phyloP scores from a whole-genome alignment of 2,888 invertebrate genomes.

The Cordilura impudica region DNA sequence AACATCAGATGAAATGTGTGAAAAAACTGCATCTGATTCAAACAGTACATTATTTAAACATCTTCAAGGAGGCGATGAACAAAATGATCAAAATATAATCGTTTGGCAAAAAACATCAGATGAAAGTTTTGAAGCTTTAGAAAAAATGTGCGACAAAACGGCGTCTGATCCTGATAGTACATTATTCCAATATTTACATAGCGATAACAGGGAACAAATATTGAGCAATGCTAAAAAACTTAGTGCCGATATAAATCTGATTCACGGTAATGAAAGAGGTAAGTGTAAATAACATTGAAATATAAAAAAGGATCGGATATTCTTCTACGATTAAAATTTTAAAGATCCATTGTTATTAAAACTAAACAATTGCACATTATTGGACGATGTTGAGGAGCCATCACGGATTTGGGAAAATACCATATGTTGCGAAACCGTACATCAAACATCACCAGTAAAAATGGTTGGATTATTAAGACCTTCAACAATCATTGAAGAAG shows the following conservation, averaged over 20 bases:
- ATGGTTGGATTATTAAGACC: slow-evolving; percentile 75
- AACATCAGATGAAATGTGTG: slow-evolving; percentile 62
- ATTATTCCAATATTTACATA: slow-evolving; percentile 72
- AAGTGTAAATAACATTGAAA: not conserved
- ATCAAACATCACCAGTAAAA: slow-evolving; percentile 74
- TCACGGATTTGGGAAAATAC: slow-evolving; percentile 76
- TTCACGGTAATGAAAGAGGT: not conserved
- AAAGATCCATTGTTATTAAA: slow-evolving; percentile 37
- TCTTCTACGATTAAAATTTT: not conserved
- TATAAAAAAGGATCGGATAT: not conserved
- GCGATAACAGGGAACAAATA: slow-evolving; percentile 67
- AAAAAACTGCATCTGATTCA: slow-evolving; percentile 65
- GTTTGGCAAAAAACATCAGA: slow-evolving; percentile 58
- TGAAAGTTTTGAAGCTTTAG: slow-evolving; percentile 74
- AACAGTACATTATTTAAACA: slow-evolving; percentile 34
- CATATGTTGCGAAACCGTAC: slow-evolving; percentile 63
- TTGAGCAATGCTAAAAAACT: slow-evolving; percentile 64
- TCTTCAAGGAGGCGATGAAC: slow-evolving; percentile 27
- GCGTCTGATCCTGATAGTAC: slow-evolving; percentile 75
- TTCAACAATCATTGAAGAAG: slow-evolving; percentile 76
- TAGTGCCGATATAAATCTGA: slow-evolving; percentile 25
- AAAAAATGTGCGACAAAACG: slow-evolving; percentile 76
- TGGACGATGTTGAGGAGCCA: slow-evolving; percentile 76
- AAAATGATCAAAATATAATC: not conserved
- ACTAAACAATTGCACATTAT: slow-evolving; percentile 66